These are phyloP conservation scores for Diploptera punctata DNA, from an alignment of 2,888 invertebrate species.

Conservation along the genomic window DNA sequence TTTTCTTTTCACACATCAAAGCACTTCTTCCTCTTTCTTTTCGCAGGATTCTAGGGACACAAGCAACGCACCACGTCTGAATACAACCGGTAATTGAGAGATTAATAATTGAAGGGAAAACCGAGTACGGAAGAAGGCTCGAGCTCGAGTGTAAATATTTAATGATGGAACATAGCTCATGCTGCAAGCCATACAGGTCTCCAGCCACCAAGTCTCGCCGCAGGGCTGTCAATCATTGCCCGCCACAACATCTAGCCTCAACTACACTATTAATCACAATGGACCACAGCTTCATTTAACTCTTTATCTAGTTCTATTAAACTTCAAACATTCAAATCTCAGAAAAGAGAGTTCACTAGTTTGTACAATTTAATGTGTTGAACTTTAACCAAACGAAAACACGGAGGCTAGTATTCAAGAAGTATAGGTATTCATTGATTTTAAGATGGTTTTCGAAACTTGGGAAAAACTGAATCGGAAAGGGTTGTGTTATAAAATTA, in stretches of 20 bases:
- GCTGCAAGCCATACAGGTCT: conserved; percentile 42
- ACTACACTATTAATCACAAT: too few species aligned
- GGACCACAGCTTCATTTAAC: not conserved
- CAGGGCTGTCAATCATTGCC: conserved; percentile 9
- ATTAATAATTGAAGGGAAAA: conserved; percentile 57
- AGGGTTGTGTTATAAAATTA: too few species aligned
- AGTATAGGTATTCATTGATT: too few species aligned
- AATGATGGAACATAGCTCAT: conserved; percentile 46
- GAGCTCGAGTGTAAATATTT: conserved; percentile 48
- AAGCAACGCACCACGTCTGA: conserved; percentile 47
- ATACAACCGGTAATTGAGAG: conserved; percentile 57
- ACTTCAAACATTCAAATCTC: too few species aligned
- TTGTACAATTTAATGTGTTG: too few species aligned
- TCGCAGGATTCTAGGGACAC: not conserved
- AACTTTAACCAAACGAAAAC: too few species aligned
- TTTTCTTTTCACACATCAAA: conserved; percentile 29
- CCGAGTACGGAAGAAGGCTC: conserved; percentile 45
- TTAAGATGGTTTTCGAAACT: too few species aligned
- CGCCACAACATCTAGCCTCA: not conserved
- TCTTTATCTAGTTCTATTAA: not conserved
- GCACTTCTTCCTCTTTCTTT: conserved; percentile 1
- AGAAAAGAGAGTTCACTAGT: too few species aligned
- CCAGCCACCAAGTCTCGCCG: conserved; percentile 34
- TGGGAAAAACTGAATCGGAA: too few species aligned
- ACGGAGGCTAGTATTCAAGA: too few species aligned